A percentile compares a stretch with the other conserved stretches of the same genome.
phyloP scores from a whole-genome alignment of 2,888 invertebrate species.

The Uloborus plumipes region DNA sequence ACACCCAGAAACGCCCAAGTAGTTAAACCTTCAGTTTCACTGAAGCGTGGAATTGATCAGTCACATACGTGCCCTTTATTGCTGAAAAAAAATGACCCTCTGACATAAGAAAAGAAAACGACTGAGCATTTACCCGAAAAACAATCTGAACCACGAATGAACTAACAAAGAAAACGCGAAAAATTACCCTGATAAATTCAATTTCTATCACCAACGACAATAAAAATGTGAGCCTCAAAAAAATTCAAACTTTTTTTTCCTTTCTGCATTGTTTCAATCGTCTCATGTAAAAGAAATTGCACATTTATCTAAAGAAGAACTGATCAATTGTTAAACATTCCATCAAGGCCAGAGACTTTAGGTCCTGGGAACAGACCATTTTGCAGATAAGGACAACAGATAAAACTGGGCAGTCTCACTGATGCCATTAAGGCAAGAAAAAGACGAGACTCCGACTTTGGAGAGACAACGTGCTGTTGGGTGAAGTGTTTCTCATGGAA shows the following conservation, averaged over 20 bases:
- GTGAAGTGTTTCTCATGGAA: slow-evolving; percentile 63
- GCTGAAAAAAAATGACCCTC: no score
- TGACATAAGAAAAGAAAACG: no score
- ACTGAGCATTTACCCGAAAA: no score
- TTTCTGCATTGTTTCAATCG: slow-evolving; percentile 37
- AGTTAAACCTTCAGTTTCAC: no score
- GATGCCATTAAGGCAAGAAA: slow-evolving; percentile 53
- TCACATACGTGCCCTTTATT: no score
- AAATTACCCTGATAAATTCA: slow-evolving; percentile 10
- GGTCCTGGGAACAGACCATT: slow-evolving; percentile 59
- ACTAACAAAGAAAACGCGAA: no score
- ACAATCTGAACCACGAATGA: no score
- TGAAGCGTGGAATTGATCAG: no score
- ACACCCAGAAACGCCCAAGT: no score
- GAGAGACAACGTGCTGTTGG: slow-evolving; percentile 41
- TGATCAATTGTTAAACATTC: slow-evolving; percentile 58
- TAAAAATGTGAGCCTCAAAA: background rate
- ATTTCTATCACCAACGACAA: slow-evolving; percentile 30
- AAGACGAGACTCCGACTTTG: slow-evolving; percentile 21
- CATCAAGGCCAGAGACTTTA: slow-evolving; percentile 30
- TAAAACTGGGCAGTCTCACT: slow-evolving; percentile 35
- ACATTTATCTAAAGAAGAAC: slow-evolving; percentile 50
- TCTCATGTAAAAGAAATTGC: slow-evolving; percentile 28
- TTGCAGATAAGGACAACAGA: slow-evolving; percentile 37
- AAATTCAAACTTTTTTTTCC: slow-evolving; percentile 24